Evolutionary conservation across 2,797 vertebrate genomes (phyloP).

Genomic region (Luscinia luscinia): DNA sequence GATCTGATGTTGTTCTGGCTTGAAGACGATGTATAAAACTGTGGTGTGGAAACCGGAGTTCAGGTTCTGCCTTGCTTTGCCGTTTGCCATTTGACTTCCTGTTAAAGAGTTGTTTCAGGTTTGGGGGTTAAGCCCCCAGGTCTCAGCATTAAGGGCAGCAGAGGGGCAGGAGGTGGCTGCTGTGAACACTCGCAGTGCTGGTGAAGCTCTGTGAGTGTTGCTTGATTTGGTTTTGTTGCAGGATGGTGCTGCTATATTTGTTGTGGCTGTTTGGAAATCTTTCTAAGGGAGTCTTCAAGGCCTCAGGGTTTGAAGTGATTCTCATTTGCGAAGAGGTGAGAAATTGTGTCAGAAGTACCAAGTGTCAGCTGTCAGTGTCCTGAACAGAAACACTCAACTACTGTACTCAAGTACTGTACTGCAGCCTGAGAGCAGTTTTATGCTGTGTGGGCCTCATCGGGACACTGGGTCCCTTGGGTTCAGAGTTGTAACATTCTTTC

Average conservation of each 20-base stretch:
- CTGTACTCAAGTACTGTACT: background rate
- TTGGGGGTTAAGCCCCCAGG: background rate
- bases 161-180: background rate
- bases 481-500: background rate
- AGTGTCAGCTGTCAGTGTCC: background rate
- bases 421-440: background rate
- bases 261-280: fast-evolving
- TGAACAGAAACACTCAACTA: background rate
- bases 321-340: background rate
- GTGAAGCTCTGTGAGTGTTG: background rate
- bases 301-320: background rate
- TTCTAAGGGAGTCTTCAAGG: background rate
- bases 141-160: background rate
- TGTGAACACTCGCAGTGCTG: fast-evolving
- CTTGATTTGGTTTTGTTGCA: background rate
- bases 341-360: background rate
- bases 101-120: background rate
- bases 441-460: background rate
- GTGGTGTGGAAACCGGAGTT: background rate
- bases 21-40: background rate
- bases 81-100: background rate
- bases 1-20: background rate
- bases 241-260: background rate
- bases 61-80: background rate
- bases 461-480: background rate